Evolutionary conservation across 37 sponge, comb jelly and placozoan genomes (phyloP).

Genomic region (Amphimedon queenslandica): DNA sequence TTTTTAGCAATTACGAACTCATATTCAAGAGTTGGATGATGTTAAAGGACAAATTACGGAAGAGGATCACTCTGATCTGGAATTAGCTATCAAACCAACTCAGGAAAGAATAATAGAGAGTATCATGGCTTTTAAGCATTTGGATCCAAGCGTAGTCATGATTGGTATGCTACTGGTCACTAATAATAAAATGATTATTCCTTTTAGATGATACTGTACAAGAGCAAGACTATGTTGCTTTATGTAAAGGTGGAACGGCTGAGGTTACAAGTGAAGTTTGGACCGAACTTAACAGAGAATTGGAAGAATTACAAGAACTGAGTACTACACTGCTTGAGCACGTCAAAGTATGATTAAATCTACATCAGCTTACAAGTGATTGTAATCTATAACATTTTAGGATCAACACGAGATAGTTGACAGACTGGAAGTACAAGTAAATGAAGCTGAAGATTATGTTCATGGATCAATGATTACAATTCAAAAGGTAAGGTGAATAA

Average conservation of each 20-base stretch:
- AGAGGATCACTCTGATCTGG: slow-evolving; percentile 22
- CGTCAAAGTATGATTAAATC: background rate
- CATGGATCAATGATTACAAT: too few species aligned
- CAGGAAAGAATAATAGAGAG: slow-evolving; percentile 21
- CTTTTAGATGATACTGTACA: too few species aligned
- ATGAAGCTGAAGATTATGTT: too few species aligned
- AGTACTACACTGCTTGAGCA: background rate
- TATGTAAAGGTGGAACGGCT: background rate
- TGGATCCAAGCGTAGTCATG: background rate
- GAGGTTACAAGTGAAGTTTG: background rate
- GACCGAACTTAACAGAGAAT: background rate
- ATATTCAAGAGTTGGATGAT: slow-evolving; percentile 56
- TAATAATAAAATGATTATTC: too few species aligned
- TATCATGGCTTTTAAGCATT: slow-evolving; percentile 14
- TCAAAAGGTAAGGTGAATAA: too few species aligned
- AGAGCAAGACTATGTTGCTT: slow-evolving; percentile 17
- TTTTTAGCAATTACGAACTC: slow-evolving; percentile 56
- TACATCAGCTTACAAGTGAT: too few species aligned
- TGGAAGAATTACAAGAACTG: background rate
- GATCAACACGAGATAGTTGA: too few species aligned
- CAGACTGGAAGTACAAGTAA: too few species aligned
- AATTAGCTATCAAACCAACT: slow-evolving; percentile 10
- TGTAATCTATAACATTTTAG: too few species aligned
- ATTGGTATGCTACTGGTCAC: background rate
- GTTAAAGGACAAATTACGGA: slow-evolving; percentile 28